A percentile compares a stretch with the other conserved stretches of the same genome.
phyloP scores from a whole-genome alignment of 2,888 invertebrate genomes.

The Ophioninae sp. region DNA sequence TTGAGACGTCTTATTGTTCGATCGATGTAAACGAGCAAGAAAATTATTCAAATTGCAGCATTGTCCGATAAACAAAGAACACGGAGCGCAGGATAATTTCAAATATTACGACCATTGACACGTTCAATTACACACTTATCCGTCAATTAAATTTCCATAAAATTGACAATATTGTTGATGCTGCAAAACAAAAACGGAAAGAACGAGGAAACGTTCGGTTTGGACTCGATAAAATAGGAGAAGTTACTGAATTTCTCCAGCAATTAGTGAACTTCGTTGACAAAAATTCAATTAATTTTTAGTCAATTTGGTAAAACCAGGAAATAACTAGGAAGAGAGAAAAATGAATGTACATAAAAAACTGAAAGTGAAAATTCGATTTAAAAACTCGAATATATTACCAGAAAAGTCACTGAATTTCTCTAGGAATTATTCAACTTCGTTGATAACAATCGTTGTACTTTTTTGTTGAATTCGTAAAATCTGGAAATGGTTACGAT shows the following conservation, averaged over 20 bases:
- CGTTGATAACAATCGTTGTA: neutral
- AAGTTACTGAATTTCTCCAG: neutral
- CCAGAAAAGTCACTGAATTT: neutral
- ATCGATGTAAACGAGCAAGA: neutral
- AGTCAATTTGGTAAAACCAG: neutral
- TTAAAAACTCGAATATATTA: neutral
- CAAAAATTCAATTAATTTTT: neutral
- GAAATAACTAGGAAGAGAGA: neutral
- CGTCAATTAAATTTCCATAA: neutral
- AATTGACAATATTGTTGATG: neutral
- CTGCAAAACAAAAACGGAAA: neutral
- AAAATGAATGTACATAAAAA: neutral
- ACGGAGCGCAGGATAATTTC: slow-evolving; percentile 3
- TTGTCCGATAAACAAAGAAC: slow-evolving; percentile 20
- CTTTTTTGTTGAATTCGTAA: neutral
- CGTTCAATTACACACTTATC: neutral
- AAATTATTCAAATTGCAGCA: slow-evolving; percentile 26
- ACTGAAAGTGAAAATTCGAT: neutral
- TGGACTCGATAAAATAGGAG: neutral
- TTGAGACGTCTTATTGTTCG: slow-evolving; percentile 42
- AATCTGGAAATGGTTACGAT: neutral
- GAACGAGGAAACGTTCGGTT: neutral
- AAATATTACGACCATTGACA: neutral
- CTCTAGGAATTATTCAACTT: neutral
- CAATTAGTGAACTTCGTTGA: neutral